Percentiles rank a stretch among this genome's conserved stretches.
Evolutionary conservation across 2,113 vertebrate species (phyloP).

Genomic region (Carettochelys insculpta): DNA sequence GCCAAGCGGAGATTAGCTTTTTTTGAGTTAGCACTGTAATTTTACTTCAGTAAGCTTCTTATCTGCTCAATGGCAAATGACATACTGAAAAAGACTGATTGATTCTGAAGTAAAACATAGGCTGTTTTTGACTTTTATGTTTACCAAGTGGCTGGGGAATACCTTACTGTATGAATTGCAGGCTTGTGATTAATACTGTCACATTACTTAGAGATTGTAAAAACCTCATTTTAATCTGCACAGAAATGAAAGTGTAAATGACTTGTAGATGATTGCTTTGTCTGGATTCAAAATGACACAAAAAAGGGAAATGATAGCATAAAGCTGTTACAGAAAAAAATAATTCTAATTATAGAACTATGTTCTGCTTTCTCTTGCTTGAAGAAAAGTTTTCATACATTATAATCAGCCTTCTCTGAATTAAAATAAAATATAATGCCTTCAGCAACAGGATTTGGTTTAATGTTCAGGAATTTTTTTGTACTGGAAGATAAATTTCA

Average conservation of each 20-base stretch:
- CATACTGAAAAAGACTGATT: constrained; percentile 8
- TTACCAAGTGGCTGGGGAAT: constrained; percentile 25
- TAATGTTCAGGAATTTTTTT: neutral
- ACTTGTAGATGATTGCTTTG: neutral
- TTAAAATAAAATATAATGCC: constrained; percentile 51
- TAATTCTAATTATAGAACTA: neutral
- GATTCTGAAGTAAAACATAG: constrained; percentile 17
- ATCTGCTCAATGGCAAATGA: constrained; percentile 35
- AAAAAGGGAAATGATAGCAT: neutral
- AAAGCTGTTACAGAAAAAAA: neutral
- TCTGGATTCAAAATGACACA: neutral
- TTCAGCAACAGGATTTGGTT: neutral
- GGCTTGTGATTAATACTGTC: neutral
- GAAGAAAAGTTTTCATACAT: constrained; percentile 21
- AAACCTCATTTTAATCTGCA: neutral
- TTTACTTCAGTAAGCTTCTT: constrained; percentile 58
- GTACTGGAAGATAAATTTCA: neutral
- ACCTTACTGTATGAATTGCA: neutral
- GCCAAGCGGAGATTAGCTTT: constrained; percentile 7
- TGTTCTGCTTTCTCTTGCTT: neutral
- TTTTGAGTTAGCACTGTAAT: constrained; percentile 26
- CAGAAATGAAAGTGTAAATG: constrained; percentile 1
- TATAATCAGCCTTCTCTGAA: constrained; percentile 31
- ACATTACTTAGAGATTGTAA: neutral
- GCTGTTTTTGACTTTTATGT: constrained; percentile 12